Evolutionary conservation across 2,797 vertebrate genomes (phyloP).

Genomic region (Poeciliopsis presidionis): DNA sequence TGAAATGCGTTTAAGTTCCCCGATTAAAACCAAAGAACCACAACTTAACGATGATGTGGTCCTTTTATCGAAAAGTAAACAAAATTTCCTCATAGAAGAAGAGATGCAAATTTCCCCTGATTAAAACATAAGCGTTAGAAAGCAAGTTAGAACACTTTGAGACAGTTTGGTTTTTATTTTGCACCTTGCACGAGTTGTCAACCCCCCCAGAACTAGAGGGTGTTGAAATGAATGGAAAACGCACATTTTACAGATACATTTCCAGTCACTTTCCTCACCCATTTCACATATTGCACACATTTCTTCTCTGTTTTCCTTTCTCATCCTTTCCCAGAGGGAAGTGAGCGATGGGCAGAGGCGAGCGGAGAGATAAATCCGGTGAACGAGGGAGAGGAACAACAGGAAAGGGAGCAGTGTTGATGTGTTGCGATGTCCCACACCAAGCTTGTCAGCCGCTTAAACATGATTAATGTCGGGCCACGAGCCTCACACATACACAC

Average conservation of each 20-base stretch:
- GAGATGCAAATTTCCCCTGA: not conserved
- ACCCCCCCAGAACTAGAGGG: not conserved
- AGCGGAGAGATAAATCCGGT: conserved; percentile 89
- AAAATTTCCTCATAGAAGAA: not conserved
- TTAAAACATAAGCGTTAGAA: not conserved
- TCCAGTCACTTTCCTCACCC: conserved; percentile 22
- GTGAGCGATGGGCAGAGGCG: conserved; percentile 87
- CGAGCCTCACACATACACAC: conserved; percentile 68
- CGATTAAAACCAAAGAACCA: not conserved
- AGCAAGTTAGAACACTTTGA: not conserved
- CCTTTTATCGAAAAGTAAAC: not conserved
- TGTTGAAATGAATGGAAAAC: not conserved
- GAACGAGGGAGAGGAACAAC: conserved; percentile 57
- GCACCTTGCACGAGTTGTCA: not conserved
- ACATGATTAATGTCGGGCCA: conserved; percentile 98
- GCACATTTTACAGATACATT: not conserved
- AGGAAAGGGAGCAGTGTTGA: conserved; percentile 44
- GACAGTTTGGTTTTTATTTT: not conserved
- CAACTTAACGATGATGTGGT: not conserved
- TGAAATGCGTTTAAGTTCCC: not conserved
- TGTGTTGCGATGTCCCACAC: conserved; percentile 76
- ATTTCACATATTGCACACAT: conserved; percentile 38
- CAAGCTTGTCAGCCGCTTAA: conserved; percentile 95
- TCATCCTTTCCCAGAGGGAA: conserved; percentile 70
- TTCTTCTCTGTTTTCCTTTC: conserved; percentile 38